Evolutionary conservation across 2,113 vertebrate genomes (phyloP), one percentile per base, ranked within the genome.

Genomic region (Phycodurus eques): DNA sequence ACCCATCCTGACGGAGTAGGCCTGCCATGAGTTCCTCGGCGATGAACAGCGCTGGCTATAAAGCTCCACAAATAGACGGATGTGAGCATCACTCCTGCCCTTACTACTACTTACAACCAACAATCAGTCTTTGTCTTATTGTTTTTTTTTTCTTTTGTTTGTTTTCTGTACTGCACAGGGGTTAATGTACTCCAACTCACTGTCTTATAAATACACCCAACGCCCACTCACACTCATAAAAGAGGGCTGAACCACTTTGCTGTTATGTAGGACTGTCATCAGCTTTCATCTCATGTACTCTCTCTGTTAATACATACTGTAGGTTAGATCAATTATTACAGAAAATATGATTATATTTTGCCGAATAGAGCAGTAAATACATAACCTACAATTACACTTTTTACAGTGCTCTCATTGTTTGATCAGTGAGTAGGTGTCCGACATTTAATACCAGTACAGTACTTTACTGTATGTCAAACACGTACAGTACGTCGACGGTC

Each of bases 1-100:
- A 79, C 81, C 76, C 73, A 72, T 77, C 73, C 69, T 81, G 77
- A 77, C 74, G 83, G 86, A 87, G 80, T 82, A 83, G 68, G 74
- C 77, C 79, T 82, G 77, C 85, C 83, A 77, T 77, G 72, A 76
- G 75, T 76, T 88, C 82, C 74, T 81, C 63, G 3, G 43, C 84
- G 77, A 81, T 81, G 47, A 59, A 64, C 78, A 76, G 71, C 71
- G 74, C 77, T 80, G 79, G 85, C 79, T 83, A 71, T 53, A 73
- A 60, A 14, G 27, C 76, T 74, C 65, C 82, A 35, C 51, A 8
- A 69, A 80, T 73, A 83, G 72, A 79, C 51, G 12, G 79, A 82
- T 79, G 63, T 79, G 75, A 72, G 68, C 75, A 83, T 81, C 80
- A 70, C 67, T 80, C 72, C 83, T 22, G 75, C 80, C 54, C 74